phyloP scores from a whole-genome alignment of 2,113 vertebrate genomes.

The Cathartes aura region DNA sequence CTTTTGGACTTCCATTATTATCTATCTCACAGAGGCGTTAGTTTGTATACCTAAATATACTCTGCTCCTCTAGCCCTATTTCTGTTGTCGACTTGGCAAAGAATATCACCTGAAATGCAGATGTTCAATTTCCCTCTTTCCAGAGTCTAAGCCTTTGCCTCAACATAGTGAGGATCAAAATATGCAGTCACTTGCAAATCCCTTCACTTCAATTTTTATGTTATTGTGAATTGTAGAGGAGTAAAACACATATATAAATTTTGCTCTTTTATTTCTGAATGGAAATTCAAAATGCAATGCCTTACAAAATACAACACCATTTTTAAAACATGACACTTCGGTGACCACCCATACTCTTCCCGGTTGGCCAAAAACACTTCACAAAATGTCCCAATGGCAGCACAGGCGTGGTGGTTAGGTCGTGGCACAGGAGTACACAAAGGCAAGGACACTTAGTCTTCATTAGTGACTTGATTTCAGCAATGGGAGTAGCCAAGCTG shows the following conservation, averaged over 20 bases:
- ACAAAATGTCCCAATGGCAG: neutral
- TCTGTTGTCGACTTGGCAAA: neutral
- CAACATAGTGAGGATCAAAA: neutral
- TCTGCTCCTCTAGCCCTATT: neutral
- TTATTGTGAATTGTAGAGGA: neutral
- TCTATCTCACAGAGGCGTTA: neutral
- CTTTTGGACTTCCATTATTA: neutral
- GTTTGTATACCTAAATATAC: neutral
- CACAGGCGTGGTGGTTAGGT: fast-evolving
- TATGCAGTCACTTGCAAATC: neutral
- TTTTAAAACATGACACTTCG: neutral
- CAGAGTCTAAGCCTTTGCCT: neutral
- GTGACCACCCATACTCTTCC: neutral
- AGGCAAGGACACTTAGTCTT: neutral
- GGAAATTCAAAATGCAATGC: neutral
- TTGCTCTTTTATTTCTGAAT: neutral
- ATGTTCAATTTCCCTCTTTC: neutral
- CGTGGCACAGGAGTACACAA: neutral
- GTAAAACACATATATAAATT: neutral
- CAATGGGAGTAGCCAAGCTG: neutral
- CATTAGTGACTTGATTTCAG: neutral
- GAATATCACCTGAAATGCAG: neutral
- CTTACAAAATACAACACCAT: neutral
- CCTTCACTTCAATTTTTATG: neutral
- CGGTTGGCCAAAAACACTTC: neutral